Percentiles rank a stretch among this genome's conserved stretches.
Conservation (phyloP, 2,888 invertebrate genomes). For the Oligia strigilis region DNA sequence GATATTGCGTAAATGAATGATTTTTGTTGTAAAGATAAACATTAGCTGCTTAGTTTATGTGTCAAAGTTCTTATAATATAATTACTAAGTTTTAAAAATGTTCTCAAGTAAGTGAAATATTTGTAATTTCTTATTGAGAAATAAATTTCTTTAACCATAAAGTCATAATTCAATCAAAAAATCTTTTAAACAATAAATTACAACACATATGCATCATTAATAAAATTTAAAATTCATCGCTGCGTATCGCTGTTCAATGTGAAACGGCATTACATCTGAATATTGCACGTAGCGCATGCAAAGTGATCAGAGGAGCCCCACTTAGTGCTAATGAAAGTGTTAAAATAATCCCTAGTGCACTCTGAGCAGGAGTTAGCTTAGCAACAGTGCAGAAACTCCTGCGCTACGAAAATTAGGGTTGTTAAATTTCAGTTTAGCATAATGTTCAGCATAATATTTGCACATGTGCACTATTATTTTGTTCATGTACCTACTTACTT, state of each 20-base stretch:
- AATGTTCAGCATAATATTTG: conserved; percentile 35
- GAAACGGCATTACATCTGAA: conserved; percentile 38
- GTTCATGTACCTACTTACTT: neutral
- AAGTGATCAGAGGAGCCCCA: conserved; percentile 53
- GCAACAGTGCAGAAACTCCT: conserved; percentile 38
- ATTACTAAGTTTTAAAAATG: too few species aligned
- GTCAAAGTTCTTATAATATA: too few species aligned
- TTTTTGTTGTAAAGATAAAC: too few species aligned
- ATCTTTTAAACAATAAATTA: too few species aligned
- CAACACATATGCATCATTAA: neutral
- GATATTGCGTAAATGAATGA: too few species aligned
- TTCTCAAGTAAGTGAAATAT: too few species aligned
- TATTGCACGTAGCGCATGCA: conserved; percentile 63
- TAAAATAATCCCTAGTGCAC: conserved; percentile 52
- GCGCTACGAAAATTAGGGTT: conserved; percentile 37
- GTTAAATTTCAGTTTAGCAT: conserved; percentile 29
- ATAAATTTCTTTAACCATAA: too few species aligned
- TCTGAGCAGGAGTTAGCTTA: conserved; percentile 14
- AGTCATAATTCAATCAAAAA: too few species aligned
- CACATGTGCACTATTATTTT: conserved; percentile 27
- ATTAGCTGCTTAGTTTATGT: too few species aligned
- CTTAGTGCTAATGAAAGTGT: conserved; percentile 63
- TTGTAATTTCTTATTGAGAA: too few species aligned
- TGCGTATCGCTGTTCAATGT: conserved; percentile 28
- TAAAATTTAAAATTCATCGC: conserved; percentile 1